Evolutionary conservation across 2,888 invertebrate genomes (phyloP).

Genomic region (Cotesia congregata): DNA sequence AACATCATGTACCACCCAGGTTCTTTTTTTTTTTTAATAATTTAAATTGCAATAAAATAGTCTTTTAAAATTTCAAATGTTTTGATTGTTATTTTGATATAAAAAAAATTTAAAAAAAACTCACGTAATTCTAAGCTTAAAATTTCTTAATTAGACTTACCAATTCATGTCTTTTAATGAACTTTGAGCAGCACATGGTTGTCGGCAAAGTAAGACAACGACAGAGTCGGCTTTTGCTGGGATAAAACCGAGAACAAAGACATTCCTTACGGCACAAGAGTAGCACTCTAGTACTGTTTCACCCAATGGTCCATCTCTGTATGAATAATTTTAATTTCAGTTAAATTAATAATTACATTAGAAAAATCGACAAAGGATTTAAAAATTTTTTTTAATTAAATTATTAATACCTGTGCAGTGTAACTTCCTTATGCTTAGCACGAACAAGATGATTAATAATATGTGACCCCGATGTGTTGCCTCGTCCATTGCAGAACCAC

Average conservation of each 20-base stretch:
- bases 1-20: too few relatives aligned
- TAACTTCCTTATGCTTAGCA: slow-evolving; percentile 99
- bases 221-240: slow-evolving; percentile 99
- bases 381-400: neutral
- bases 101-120: too few relatives aligned
- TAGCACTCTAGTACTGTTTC: slow-evolving; percentile 99
- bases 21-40: too few relatives aligned
- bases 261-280: slow-evolving; percentile 97
- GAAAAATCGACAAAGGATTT: neutral
- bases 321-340: slow-evolving; percentile 9
- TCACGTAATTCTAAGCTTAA: too few relatives aligned
- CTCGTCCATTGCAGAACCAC: slow-evolving; percentile 99
- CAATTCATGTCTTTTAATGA: slow-evolving; percentile 99
- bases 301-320: slow-evolving; percentile 94
- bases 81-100: too few relatives aligned
- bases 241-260: slow-evolving; percentile 98
- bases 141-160: slow-evolving; percentile 63
- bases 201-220: slow-evolving; percentile 95
- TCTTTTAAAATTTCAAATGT: too few relatives aligned
- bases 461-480: slow-evolving; percentile 97
- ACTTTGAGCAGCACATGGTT: slow-evolving; percentile 98
- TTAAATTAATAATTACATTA: neutral
- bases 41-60: too few relatives aligned
- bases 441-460: slow-evolving; percentile 98
- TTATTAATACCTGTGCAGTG: slow-evolving; percentile 79